Conservation (phyloP, 2,888 invertebrate species). For the Chydorus sphaericus region DNA sequence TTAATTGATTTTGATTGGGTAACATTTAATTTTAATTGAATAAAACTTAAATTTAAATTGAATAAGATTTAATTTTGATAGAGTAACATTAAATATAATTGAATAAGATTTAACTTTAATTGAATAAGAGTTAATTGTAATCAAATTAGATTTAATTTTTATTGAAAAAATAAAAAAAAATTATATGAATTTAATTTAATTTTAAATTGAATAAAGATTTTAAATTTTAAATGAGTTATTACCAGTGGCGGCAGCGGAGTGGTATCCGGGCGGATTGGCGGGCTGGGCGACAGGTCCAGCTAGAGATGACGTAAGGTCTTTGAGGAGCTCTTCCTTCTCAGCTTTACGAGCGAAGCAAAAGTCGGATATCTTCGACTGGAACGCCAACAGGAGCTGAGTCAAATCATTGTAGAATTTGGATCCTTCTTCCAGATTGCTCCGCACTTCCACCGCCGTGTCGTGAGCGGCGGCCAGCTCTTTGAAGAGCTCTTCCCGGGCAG, state of each 20-base stretch:
- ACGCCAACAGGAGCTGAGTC: constrained; percentile 78
- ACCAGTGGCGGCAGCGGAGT: constrained; percentile 15
- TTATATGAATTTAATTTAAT: too few relatives aligned
- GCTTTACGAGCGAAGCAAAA: constrained; percentile 98
- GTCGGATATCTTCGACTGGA: constrained; percentile 95
- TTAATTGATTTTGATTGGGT: too few relatives aligned
- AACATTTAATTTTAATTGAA: too few relatives aligned
- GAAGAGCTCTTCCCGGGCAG: constrained; percentile 58
- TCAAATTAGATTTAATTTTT: too few relatives aligned
- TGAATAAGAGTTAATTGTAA: too few relatives aligned
- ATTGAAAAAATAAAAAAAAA: too few relatives aligned
- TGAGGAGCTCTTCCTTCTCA: constrained; percentile 93
- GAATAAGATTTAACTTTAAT: too few relatives aligned
- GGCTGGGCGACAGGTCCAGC: constrained; percentile 12
- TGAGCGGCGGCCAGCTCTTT: constrained; percentile 76
- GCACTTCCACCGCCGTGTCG: constrained; percentile 82
- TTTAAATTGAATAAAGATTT: too few relatives aligned
- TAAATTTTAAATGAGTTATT: too few relatives aligned
- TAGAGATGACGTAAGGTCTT: constrained; percentile 76
- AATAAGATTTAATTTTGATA: too few relatives aligned
- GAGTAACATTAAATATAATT: too few relatives aligned
- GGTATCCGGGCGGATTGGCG: constrained; percentile 11
- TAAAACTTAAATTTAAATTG: too few relatives aligned
- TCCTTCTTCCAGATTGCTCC: constrained; percentile 84
- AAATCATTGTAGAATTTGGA: constrained; percentile 89